phyloP scores from a whole-genome alignment of 2,888 invertebrate species.

The Tachina fera region DNA sequence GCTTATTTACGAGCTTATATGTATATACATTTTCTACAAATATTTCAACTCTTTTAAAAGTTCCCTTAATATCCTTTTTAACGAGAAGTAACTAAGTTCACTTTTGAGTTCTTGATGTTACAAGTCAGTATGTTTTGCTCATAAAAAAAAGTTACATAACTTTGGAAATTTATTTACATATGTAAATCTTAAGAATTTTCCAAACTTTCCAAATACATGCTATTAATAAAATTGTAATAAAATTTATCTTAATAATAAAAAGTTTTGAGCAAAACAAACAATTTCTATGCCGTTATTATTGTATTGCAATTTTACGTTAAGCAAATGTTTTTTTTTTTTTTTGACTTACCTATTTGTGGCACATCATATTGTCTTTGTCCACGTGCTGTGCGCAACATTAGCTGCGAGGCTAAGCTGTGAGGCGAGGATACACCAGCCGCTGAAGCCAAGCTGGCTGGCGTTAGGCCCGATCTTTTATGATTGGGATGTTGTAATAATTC shows the following conservation, averaged over 20 bases:
- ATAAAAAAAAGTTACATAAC: too few relatives aligned
- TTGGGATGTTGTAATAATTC: conserved; percentile 77
- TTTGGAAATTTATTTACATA: too few relatives aligned
- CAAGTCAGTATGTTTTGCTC: too few relatives aligned
- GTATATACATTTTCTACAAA: too few relatives aligned
- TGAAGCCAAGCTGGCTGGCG: conserved; percentile 67
- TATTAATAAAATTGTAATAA: too few relatives aligned
- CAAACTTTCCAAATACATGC: too few relatives aligned
- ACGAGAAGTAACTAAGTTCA: too few relatives aligned
- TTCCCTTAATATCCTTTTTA: not conserved
- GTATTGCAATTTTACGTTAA: not conserved
- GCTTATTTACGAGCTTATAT: not conserved
- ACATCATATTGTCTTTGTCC: conserved; percentile 92
- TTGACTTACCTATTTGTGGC: conserved; percentile 91
- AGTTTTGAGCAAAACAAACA: not conserved
- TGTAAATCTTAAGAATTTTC: too few relatives aligned
- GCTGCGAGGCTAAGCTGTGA: conserved; percentile 88
- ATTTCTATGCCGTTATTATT: not conserved
- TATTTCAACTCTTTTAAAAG: too few relatives aligned
- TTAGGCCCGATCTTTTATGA: conserved; percentile 79
- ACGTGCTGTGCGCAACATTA: conserved; percentile 90
- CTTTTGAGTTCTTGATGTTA: too few relatives aligned
- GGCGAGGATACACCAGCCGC: conserved; percentile 75
- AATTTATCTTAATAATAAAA: too few relatives aligned
- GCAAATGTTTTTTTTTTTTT: not conserved